Conservation (phyloP, 2,888 invertebrate genomes). For the Pristionchus japonicus region DNA sequence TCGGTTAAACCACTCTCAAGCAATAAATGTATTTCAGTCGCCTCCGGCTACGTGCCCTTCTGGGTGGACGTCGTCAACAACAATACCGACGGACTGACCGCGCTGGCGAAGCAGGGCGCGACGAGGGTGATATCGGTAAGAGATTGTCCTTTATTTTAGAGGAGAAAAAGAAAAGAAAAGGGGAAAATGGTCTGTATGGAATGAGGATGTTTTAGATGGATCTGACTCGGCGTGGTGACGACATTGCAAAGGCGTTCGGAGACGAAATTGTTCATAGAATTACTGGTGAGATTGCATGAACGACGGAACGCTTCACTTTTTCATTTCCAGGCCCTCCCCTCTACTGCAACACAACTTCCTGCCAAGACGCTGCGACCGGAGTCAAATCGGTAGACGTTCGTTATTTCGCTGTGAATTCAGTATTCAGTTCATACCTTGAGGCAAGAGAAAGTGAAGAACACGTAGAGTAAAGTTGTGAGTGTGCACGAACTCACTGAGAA, state of each 20-base stretch:
- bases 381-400: conserved; percentile 13
- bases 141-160: no score
- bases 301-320: not conserved
- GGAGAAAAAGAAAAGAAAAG: no score
- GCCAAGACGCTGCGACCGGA: not conserved
- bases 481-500: not conserved
- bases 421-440: no score
- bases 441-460: no score
- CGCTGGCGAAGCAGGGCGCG: conserved; percentile 21
- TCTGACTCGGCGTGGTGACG: not conserved
- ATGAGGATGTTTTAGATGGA: not conserved
- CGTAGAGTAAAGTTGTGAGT: no score
- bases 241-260: not conserved
- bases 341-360: conserved; percentile 36
- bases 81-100: conserved; percentile 32
- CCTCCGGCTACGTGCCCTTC: conserved; percentile 30
- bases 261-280: not conserved
- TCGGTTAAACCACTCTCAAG: not conserved
- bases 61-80: conserved; percentile 29
- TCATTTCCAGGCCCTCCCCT: conserved; percentile 3
- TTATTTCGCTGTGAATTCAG: no score
- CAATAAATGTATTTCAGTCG: not conserved
- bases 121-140: not conserved
- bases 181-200: no score
- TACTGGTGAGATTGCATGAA: not conserved